Percentiles rank a stretch among this genome's conserved stretches.
Evolutionary conservation across 2,113 vertebrate species (phyloP).

Genomic region (Phasianus colchicus): DNA sequence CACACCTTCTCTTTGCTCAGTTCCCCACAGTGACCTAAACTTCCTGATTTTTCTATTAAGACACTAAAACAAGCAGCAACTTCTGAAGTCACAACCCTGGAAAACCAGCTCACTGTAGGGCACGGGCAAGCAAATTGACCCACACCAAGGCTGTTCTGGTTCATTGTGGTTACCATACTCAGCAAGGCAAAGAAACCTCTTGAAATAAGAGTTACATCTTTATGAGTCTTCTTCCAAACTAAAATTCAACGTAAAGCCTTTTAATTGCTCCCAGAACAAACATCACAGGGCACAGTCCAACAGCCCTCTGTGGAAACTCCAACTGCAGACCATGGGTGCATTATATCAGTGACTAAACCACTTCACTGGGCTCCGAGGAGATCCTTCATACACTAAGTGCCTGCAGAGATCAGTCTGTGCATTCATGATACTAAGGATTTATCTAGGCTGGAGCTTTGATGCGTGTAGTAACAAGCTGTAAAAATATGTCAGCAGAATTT

Average conservation of each 20-base stretch:
- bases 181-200: neutral
- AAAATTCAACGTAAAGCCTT: neutral
- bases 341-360: neutral
- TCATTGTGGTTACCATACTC: neutral
- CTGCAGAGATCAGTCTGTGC: neutral
- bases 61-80: neutral
- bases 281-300: neutral
- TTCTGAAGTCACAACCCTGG: neutral
- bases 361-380: neutral
- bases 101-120: neutral
- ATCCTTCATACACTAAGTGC: neutral
- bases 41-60: neutral
- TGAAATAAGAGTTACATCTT: neutral
- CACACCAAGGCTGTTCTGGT: neutral
- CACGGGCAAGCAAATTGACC: rapidly evolving
- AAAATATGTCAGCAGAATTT: constrained; percentile 48
- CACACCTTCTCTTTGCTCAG: neutral
- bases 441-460: neutral
- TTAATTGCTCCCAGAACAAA: neutral
- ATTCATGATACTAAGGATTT: neutral
- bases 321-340: neutral
- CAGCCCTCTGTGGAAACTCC: neutral
- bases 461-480: constrained; percentile 13
- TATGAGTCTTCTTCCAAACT: neutral
- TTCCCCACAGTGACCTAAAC: neutral